Base-by-base conservation (phyloP, 2,113 vertebrate genomes). In the Osmerus eperlanus region DNA sequence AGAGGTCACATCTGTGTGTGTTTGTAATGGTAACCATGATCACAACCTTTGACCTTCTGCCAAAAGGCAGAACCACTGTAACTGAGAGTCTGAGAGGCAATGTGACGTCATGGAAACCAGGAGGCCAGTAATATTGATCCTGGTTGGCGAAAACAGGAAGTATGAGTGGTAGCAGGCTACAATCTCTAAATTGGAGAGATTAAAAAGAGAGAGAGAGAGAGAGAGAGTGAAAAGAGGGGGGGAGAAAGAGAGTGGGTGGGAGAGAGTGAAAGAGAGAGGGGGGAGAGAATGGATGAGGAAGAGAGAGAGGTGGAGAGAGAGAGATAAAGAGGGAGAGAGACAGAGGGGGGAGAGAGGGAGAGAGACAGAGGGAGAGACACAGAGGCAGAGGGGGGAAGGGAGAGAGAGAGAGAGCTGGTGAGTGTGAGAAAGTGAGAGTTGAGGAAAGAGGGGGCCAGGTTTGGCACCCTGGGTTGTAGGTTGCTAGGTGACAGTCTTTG, bases 401-500 rank as follows among this genome's bases (percentile, higher is more conserved):
- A 28, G 25, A 28, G 25, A 28, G 25, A 28, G 25, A 28, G 25
- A 23, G 61, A 70, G 2, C 25, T 28, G 25, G 25, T 28, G 70
- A 5, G 56, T 11, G 66, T 63, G 67, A 3, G 67, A 52, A 76
- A 72, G 28, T 8, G 12, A 5, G 62, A 56, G 64, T 41, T 29
- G n/a, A 62, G 36, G 68, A 74, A 68, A 60, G 70, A 16, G 8
- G 68, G 60, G 65, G 74, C 65, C 51, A 67, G 69, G 79, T 79
- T 76, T 71, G 84, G 78, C 79, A 70, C 70, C 56, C 62, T 74
- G 74, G 81, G 72, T 72, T 73, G 41, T 16, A 47, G 29, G 85
- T 89, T 89, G 82, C 85, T 82, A 86, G 77, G 86, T 72, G 79
- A 90, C 84, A 16, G 80, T 74, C 81, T 82, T 54, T 23, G 70